Percentiles rank a stretch among this genome's conserved stretches.
These are phyloP conservation scores for Peromyscus maniculatus DNA, from an alignment of 2,113 vertebrate genomes.

Conservation along the genomic window DNA sequence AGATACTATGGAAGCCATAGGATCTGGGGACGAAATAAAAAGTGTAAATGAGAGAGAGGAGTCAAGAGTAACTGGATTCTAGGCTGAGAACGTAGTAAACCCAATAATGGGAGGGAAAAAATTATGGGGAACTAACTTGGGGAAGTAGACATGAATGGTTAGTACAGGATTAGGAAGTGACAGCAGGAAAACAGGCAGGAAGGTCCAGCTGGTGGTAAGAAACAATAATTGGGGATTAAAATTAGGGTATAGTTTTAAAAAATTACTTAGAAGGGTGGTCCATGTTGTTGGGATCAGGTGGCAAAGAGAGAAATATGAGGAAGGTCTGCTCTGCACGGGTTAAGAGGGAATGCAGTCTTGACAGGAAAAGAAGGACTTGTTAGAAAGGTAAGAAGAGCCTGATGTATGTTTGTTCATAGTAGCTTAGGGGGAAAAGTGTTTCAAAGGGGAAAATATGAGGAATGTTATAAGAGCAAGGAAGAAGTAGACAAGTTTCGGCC, in stretches of 20 bases:
- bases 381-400: conserved; percentile 3
- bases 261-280: background rate
- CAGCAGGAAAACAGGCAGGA: background rate
- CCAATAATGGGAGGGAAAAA: background rate
- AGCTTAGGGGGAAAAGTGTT: background rate
- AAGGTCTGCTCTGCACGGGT: background rate
- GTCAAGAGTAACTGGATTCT: conserved; percentile 5
- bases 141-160: background rate
- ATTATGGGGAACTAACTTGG: background rate
- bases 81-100: background rate
- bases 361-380: background rate
- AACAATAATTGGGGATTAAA: background rate
- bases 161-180: background rate
- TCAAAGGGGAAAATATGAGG: conserved; percentile 28
- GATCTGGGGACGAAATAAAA: background rate
- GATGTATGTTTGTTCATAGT: background rate
- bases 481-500: background rate
- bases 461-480: background rate
- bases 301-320: background rate
- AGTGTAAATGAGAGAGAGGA: conserved; percentile 8
- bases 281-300: background rate
- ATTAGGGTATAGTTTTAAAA: background rate
- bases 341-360: background rate
- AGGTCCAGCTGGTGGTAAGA: background rate
- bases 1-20: conserved; percentile 20